Base-by-base conservation (phyloP, 2,888 invertebrate genomes). In the Ligdia adustata region DNA sequence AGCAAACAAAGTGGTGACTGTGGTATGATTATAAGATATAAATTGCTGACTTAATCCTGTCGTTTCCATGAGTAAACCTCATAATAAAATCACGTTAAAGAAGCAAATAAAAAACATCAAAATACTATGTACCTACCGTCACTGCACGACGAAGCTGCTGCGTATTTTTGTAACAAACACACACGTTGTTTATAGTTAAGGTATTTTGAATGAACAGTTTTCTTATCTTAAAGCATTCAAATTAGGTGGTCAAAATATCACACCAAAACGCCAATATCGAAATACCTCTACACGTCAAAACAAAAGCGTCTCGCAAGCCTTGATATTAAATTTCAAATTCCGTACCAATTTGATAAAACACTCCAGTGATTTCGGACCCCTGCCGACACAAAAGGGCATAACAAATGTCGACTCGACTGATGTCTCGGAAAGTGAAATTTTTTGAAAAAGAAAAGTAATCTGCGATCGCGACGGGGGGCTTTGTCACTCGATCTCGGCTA, bases 401-500 rank as follows among this genome's bases (percentile, higher is more conserved):
- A 34, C 47, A 51, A 53, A 55, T 47, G 52, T 50, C 49, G 52
- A 50, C 47, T 52, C 56, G 39, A 52, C 49, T 52, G 44, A 54
- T 56, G 54, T 60, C 55, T 63, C 32, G 49, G 52, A 62, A 66
- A 63, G 57, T 61, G 59, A 57, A 60, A 60, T 64, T 58, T 56
- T 57, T 68, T 66, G 64, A 60, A 55, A 62, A 60, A 57, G 62
- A 62, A 68, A 66, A 68, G 12, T 66, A 66, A 63, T 60, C 62
- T 59, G 57, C 43, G 46, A 57, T 43, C 75, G 42, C 78, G 56
- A 67, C 81, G 76, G 82, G 83, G 82, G 86, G 82, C 72, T 61
- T 56, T 72, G 86, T 82, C 82, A 87, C 71, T 64, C 61, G 81
- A 87, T 82, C 75, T 66, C 59, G 56, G 85, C 88, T 86, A 87